phyloP scores from a whole-genome alignment of 2,888 invertebrate genomes.

The Abrostola triplasia region DNA sequence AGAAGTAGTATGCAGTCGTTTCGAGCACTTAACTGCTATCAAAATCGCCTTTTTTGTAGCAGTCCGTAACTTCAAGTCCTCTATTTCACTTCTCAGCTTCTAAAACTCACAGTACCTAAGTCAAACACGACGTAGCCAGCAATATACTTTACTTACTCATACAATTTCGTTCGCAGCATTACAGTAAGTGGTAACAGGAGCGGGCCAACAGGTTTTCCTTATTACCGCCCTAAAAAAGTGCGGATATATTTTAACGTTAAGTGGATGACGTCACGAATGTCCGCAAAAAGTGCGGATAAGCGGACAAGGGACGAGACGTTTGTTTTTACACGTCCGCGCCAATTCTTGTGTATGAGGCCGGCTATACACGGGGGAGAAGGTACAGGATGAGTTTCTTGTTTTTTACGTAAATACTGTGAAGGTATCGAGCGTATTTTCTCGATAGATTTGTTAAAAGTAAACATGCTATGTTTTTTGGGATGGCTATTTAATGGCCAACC shows the following conservation, averaged over 20 bases:
- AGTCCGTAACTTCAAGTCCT: neutral
- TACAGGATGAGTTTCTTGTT: constrained; percentile 16
- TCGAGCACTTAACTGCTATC: no score
- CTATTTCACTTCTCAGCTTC: neutral
- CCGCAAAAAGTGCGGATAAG: constrained; percentile 68
- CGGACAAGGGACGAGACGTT: constrained; percentile 64
- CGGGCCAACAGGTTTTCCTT: constrained; percentile 55
- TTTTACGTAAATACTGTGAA: no score
- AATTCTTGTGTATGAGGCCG: constrained; percentile 60
- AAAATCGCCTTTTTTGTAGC: neutral
- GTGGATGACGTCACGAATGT: constrained; percentile 69
- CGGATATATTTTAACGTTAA: constrained; percentile 65
- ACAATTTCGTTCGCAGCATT: constrained; percentile 10
- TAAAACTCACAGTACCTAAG: neutral
- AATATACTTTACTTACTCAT: neutral
- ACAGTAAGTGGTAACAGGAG: constrained; percentile 40
- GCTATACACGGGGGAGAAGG: constrained; percentile 54
- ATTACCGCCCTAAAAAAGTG: constrained; percentile 47
- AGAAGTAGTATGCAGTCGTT: no score
- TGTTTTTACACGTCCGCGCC: constrained; percentile 76
- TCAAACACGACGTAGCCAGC: no score
- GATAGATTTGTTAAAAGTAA: no score
- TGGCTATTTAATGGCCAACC: no score
- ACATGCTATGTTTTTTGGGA: no score
- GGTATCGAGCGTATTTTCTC: no score